A percentile compares a stretch with the other conserved stretches of the same genome.
These are phyloP conservation scores for Pseudopodoces humilis DNA, from an alignment of 2,113 vertebrate species.

Conservation along the genomic window DNA sequence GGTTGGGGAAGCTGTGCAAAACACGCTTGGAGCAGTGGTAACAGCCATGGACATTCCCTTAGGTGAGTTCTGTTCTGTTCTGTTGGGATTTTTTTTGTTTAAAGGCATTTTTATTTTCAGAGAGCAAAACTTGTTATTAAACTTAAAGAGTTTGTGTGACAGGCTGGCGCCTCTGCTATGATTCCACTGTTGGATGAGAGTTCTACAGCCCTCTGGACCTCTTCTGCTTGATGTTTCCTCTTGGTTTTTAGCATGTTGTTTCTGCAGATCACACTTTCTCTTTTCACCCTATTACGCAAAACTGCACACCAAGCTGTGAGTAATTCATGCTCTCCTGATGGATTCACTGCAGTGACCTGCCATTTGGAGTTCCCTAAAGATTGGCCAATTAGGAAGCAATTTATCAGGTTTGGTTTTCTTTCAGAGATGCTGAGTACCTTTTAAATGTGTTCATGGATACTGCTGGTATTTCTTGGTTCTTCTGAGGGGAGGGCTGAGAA, in stretches of 20 bases:
- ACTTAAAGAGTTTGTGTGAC: neutral
- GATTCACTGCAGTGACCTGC: neutral
- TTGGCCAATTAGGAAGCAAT: neutral
- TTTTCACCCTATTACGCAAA: neutral
- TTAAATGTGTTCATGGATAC: neutral
- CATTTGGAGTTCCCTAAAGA: neutral
- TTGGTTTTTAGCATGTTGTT: neutral
- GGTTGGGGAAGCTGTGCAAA: constrained; percentile 97
- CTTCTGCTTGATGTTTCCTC: neutral
- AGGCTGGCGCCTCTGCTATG: neutral
- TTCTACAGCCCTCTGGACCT: neutral
- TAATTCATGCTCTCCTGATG: neutral
- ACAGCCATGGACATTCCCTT: constrained; percentile 97
- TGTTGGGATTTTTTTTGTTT: neutral
- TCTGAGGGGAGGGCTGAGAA: neutral
- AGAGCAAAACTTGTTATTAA: neutral
- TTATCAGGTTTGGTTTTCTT: constrained; percentile 10
- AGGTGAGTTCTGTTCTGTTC: constrained; percentile 75
- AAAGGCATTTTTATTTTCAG: neutral
- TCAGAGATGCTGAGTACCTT: neutral
- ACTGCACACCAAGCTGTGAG: neutral
- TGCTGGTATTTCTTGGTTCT: constrained; percentile 10
- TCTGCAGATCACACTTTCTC: neutral
- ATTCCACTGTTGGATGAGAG: neutral
- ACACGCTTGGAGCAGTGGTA: constrained; percentile 92